Conservation (phyloP, 2,113 vertebrate species). For the Picathartes gymnocephalus region DNA sequence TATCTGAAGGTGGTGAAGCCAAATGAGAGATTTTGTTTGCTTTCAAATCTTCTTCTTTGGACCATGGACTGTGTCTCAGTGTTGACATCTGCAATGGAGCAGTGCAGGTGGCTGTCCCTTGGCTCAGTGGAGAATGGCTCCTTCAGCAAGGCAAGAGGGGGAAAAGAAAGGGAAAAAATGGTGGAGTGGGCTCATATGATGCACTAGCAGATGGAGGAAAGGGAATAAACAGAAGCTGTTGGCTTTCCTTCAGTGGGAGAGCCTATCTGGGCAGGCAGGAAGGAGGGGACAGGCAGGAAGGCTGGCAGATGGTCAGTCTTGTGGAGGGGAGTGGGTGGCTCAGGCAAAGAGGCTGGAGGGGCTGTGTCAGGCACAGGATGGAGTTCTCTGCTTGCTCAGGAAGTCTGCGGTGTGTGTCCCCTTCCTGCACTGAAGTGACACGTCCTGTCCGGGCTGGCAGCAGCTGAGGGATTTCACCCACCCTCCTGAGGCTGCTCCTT, state of each 20-base stretch:
- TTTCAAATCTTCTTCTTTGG: not conserved
- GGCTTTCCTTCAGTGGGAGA: not conserved
- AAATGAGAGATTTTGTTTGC: not conserved
- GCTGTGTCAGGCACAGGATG: not conserved
- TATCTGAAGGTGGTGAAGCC: not conserved
- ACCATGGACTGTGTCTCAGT: not conserved
- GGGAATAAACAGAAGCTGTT: conserved; percentile 30
- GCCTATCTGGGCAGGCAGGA: not conserved
- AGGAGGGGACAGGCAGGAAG: not conserved
- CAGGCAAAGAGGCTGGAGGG: not conserved
- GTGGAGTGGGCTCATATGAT: not conserved
- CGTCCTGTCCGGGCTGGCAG: not conserved
- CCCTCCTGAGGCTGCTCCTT: not conserved
- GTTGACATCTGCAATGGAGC: not conserved
- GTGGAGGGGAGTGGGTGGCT: not conserved
- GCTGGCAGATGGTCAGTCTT: not conserved
- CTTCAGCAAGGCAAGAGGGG: not conserved
- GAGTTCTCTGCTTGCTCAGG: not conserved
- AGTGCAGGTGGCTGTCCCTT: not conserved
- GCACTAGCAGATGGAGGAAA: conserved; percentile 8
- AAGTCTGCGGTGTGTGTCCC: not conserved
- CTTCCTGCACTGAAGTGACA: not conserved
- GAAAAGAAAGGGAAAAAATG: not conserved
- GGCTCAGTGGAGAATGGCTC: not conserved
- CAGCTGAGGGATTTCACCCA: not conserved